phyloP scores from a whole-genome alignment of 2,797 vertebrate species.

The Picus viridis region DNA sequence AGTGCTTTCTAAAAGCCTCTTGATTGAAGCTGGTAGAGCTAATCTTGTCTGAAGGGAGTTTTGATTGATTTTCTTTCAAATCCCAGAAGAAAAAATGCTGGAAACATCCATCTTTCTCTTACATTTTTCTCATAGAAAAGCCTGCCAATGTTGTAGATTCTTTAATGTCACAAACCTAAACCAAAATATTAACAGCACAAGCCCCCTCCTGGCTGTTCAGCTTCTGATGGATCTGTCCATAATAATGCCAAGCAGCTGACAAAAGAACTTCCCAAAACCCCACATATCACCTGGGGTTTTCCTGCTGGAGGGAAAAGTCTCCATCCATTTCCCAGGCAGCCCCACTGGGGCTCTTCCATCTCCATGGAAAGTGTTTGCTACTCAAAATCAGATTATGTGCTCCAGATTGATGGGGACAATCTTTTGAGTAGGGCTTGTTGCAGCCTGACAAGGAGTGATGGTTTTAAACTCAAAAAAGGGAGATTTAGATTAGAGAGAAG shows the following conservation, averaged over 20 bases:
- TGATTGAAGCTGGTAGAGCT: slow-evolving; percentile 22
- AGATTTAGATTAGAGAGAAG: too few species aligned
- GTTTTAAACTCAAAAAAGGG: too few species aligned
- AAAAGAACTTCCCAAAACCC: background rate
- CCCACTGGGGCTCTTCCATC: background rate
- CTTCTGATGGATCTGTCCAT: background rate
- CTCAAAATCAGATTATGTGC: background rate
- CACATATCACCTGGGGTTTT: background rate
- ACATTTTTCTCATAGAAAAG: background rate
- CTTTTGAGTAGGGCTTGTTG: too few species aligned
- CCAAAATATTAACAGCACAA: background rate
- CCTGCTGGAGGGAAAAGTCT: background rate
- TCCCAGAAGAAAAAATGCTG: slow-evolving; percentile 9
- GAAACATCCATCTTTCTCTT: background rate
- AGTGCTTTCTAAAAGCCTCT: slow-evolving; percentile 27
- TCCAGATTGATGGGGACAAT: background rate
- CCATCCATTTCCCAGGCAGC: background rate
- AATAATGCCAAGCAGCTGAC: slow-evolving; percentile 5
- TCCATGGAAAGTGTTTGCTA: background rate
- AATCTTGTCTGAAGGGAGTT: background rate
- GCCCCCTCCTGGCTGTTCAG: background rate
- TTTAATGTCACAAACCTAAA: slow-evolving; percentile 10
- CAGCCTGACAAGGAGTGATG: too few species aligned
- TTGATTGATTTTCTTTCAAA: slow-evolving; percentile 58
- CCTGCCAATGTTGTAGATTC: background rate